Evolutionary conservation across 2,113 vertebrate species (phyloP), one percentile per base, ranked within the genome.

Genomic region (Microcebus jonahi): DNA sequence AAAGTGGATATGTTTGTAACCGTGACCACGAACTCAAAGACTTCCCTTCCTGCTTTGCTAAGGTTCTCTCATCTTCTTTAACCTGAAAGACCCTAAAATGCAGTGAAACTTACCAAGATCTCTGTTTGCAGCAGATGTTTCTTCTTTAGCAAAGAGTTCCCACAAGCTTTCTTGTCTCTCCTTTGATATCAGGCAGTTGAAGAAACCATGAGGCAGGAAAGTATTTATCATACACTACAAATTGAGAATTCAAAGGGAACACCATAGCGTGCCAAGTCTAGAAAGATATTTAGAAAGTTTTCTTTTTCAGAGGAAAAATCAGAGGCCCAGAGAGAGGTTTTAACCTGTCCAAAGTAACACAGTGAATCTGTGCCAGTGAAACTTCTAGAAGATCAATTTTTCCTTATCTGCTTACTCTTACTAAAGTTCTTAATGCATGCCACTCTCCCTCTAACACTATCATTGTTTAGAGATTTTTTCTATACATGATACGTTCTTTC

Each of bases 321-420:
- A 82, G 57, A 91, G 73, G 48, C 36, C 82, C 80, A 77, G 77
- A 95, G 63, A 92, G 42, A 76, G 34, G n/a, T 63, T 93, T 10
- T 89, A 75, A 80, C 59, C 53, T 71, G 53, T 36, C 75, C 63
- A 82, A 63, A 83, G 73, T 68, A 89, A 76, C 39, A 39, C 18
- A 88, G 96, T 73, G 48, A 87, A 70, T 67, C 10, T 17, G 21
- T 80, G 23, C 89, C 89, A 92, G 71, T 88, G 63, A 88, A 90
- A 81, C 67, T 90, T 80, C 70, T 71, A 93, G 73, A 75, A 89
- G 57, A 75, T 92, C 48, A 53, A 29, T 85, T 95, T 87, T 92
- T 68, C 50, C 57, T 87, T 61, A 77, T 84, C 75, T 84, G 59
- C 75, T 45, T 31, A 71, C 27, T 88, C 36, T 34, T 20, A 57